Percentiles rank a stretch among this genome's conserved stretches.
Evolutionary conservation across 2,113 vertebrate species (phyloP).

Genomic region (Albula glossodonta): DNA sequence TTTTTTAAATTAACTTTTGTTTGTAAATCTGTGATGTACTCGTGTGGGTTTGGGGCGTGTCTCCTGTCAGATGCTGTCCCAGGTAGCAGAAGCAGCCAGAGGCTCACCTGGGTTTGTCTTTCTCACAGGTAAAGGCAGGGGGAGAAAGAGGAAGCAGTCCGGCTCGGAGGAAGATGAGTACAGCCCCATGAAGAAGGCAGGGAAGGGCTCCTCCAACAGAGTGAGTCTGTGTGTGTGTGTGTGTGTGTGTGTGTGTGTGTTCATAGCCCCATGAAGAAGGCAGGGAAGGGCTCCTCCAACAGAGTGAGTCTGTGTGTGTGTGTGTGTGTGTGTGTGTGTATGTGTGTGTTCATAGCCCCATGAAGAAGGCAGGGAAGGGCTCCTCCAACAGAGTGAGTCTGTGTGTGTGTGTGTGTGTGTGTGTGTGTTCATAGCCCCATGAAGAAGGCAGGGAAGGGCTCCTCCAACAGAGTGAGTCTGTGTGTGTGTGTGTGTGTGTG

Average conservation of each 20-base stretch:
- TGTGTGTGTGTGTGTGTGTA: background rate
- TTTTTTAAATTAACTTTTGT: too few species aligned
- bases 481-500: too few species aligned
- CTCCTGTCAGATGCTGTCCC: too few species aligned
- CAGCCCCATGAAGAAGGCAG: constrained; percentile 82
- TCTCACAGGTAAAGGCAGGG: constrained; percentile 83
- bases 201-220: constrained; percentile 70
- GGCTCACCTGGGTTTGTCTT: background rate
- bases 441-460: too few species aligned
- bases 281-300: too few species aligned
- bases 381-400: too few species aligned
- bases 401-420: too few species aligned
- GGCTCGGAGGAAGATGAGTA: constrained; percentile 91
- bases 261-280: too few species aligned
- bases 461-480: too few species aligned
- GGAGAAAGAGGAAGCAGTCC: constrained; percentile 92
- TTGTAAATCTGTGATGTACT: background rate
- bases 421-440: too few species aligned
- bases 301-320: background rate
- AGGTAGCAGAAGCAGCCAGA: background rate
- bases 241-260: background rate
- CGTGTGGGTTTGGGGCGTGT: background rate
- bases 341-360: too few species aligned
- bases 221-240: constrained; percentile 61
- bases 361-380: too few species aligned